Percentiles rank a stretch among this genome's conserved stretches.
Evolutionary conservation across 2,113 vertebrate species (phyloP).

Genomic region (Aphyosemion australe): DNA sequence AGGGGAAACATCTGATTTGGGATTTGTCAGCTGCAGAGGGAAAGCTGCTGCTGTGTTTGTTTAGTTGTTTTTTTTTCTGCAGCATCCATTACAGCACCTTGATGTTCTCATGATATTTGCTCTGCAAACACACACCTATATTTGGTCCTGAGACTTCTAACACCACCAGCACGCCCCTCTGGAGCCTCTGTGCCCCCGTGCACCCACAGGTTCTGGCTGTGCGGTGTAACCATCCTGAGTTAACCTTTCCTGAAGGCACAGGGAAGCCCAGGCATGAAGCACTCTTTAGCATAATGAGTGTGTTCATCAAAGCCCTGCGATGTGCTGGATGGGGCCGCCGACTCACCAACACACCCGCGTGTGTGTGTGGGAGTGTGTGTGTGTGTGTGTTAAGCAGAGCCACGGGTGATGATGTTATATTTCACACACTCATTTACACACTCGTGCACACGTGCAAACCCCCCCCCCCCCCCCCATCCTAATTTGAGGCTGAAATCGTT

Average conservation of each 20-base stretch:
- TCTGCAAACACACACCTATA: constrained; percentile 58
- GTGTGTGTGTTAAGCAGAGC: constrained; percentile 75
- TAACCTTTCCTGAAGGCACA: constrained; percentile 87
- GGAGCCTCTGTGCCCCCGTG: constrained; percentile 47
- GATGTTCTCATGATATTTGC: constrained; percentile 71
- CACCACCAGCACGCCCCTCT: constrained; percentile 43
- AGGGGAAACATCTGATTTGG: constrained; percentile 19
- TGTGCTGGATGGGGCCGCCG: constrained; percentile 69
- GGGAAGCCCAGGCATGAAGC: constrained; percentile 80
- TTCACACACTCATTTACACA: constrained; percentile 49
- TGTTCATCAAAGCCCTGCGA: constrained; percentile 82
- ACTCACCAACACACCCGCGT: constrained; percentile 48
- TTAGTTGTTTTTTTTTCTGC: constrained; percentile 19
- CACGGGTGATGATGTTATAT: constrained; percentile 85
- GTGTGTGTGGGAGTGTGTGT: constrained; percentile 31
- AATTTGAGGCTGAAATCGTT: constrained; percentile 89
- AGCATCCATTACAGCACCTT: constrained; percentile 46
- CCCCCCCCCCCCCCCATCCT: constrained; percentile 76
- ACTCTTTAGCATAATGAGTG: constrained; percentile 86
- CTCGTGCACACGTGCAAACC: constrained; percentile 57
- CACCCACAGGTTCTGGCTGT: constrained; percentile 72
- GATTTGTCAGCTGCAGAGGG: constrained; percentile 13
- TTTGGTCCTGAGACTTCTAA: constrained; percentile 65
- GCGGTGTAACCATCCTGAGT: constrained; percentile 81
- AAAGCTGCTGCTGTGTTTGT: constrained; percentile 38